These are phyloP conservation scores for Sturnus vulgaris DNA, from an alignment of 2,113 vertebrate species.

Conservation along the genomic window DNA sequence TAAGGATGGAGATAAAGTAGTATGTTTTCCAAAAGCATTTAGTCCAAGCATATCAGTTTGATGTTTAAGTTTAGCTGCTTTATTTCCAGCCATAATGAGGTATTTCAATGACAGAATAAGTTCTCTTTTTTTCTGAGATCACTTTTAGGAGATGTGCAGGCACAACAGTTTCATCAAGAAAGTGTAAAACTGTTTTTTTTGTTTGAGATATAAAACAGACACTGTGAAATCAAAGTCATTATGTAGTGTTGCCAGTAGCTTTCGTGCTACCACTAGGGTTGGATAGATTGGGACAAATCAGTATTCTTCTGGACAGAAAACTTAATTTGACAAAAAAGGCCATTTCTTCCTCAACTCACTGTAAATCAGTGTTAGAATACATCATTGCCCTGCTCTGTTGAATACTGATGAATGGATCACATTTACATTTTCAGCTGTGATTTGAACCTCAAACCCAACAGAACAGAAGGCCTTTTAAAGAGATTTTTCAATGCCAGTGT, in stretches of 20 bases:
- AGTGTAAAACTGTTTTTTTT: neutral
- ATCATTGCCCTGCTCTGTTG: neutral
- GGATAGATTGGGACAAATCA: neutral
- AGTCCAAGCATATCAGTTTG: neutral
- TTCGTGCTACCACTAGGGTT: neutral
- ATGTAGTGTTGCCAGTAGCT: neutral
- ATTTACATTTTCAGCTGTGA: neutral
- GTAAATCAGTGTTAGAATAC: neutral
- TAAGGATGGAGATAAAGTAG: neutral
- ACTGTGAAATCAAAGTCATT: neutral
- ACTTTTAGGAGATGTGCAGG: neutral
- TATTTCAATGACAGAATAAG: neutral
- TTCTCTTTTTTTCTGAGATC: neutral
- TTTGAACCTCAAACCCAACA: neutral
- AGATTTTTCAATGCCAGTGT: neutral
- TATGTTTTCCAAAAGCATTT: neutral
- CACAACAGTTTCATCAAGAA: neutral
- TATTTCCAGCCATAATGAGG: neutral
- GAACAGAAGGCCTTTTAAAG: slow-evolving; percentile 4
- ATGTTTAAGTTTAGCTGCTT: neutral
- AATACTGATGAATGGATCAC: neutral
- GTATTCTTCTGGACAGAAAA: neutral
- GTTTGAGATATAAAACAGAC: neutral
- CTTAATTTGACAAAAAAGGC: neutral
- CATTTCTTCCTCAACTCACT: neutral